A percentile compares a stretch with the other conserved stretches of the same genome.
These are phyloP conservation scores for Aleiodes testaceus DNA, from an alignment of 2,888 invertebrate genomes.

Conservation along the genomic window DNA sequence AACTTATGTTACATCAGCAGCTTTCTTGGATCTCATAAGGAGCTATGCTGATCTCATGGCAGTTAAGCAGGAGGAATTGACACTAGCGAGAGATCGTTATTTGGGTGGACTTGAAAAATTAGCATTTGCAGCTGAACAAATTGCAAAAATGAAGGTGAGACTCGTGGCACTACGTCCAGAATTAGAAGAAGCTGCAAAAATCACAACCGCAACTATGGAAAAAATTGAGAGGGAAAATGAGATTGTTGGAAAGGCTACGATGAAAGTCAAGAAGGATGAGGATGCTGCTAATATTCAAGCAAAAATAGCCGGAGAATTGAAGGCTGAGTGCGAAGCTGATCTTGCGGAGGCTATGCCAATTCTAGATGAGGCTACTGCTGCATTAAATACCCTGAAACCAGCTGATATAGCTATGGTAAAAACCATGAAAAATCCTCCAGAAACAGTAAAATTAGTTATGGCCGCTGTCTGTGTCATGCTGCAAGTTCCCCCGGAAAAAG, in stretches of 20 bases:
- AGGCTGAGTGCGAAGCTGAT: constrained; percentile 94
- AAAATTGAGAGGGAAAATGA: constrained; percentile 84
- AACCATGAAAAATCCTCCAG: constrained; percentile 91
- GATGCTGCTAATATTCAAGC: constrained; percentile 91
- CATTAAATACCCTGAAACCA: constrained; percentile 89
- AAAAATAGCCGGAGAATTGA: constrained; percentile 86
- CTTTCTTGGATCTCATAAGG: constrained; percentile 86
- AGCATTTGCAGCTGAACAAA: constrained; percentile 84
- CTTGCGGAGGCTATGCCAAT: constrained; percentile 90
- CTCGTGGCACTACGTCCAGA: constrained; percentile 84
- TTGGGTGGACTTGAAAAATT: constrained; percentile 85
- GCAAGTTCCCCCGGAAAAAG: constrained; percentile 83
- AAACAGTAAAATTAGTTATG: constrained; percentile 88
- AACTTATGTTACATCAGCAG: constrained; percentile 90
- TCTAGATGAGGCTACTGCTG: constrained; percentile 81
- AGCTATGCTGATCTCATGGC: constrained; percentile 83
- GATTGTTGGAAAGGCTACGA: constrained; percentile 85
- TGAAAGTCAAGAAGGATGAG: constrained; percentile 89
- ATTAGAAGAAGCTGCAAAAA: constrained; percentile 81
- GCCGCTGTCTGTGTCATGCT: constrained; percentile 93
- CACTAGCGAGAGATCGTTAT: constrained; percentile 82
- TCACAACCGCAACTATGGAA: constrained; percentile 84
- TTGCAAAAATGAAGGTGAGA: constrained; percentile 84
- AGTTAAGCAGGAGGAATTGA: constrained; percentile 83
- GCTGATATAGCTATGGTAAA: constrained; percentile 89